phyloP scores from a whole-genome alignment of 2,113 vertebrate species.

The Chaenogobius annularis region DNA sequence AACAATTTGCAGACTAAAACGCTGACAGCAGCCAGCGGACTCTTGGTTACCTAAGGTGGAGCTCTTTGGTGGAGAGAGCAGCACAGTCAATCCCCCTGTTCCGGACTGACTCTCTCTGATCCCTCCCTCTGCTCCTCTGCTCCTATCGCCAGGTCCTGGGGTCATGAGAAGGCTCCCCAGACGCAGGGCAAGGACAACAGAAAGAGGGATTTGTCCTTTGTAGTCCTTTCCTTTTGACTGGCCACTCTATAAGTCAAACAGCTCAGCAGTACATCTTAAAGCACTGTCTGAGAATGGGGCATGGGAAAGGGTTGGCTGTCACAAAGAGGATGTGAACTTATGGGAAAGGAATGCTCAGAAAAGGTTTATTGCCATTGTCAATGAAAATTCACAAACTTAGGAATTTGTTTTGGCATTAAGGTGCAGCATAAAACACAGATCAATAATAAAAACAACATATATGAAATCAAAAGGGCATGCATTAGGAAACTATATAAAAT shows the following conservation, averaged over 20 bases:
- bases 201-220: conserved; percentile 37
- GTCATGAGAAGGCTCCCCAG: conserved; percentile 45
- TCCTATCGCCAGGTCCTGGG: conserved; percentile 31
- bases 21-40: conserved; percentile 7
- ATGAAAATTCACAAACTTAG: too few species aligned
- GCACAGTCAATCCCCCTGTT: conserved; percentile 46
- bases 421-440: too few species aligned
- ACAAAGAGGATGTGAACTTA: not conserved
- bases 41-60: conserved; percentile 31
- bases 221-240: conserved; percentile 18
- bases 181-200: conserved; percentile 40
- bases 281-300: conserved; percentile 24
- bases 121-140: conserved; percentile 26
- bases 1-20: conserved; percentile 16
- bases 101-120: conserved; percentile 47
- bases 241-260: conserved; percentile 30
- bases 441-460: too few species aligned
- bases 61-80: conserved; percentile 44
- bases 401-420: too few species aligned
- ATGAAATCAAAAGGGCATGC: too few species aligned
- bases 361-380: too few species aligned
- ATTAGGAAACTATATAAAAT: too few species aligned
- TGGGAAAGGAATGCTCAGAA: not conserved
- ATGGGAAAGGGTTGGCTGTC: conserved; percentile 49
- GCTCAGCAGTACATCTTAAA: conserved; percentile 15